A percentile compares a stretch with the other conserved stretches of the same genome.
Evolutionary conservation across 2,888 invertebrate genomes (phyloP).

Genomic region (Drosophila neonasuta): DNA sequence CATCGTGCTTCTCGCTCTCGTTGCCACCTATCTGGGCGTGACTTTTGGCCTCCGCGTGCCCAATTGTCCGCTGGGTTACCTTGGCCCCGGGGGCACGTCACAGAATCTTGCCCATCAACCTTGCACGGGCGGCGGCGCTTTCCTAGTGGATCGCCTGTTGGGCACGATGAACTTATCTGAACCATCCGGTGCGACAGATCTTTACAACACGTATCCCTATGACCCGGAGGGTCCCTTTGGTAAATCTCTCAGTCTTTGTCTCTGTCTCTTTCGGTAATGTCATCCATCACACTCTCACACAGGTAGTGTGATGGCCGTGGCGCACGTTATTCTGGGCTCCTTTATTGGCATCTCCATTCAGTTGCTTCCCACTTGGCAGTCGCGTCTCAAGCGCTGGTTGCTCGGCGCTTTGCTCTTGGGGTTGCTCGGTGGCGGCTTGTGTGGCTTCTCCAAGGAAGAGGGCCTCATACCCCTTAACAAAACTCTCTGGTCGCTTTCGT

Average conservation of each 20-base stretch:
- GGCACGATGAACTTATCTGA: slow-evolving; percentile 86
- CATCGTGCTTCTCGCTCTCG: slow-evolving; percentile 86
- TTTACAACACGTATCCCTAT: slow-evolving; percentile 88
- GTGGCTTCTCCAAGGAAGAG: slow-evolving; percentile 88
- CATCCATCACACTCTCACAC: not conserved
- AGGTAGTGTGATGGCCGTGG: slow-evolving; percentile 90
- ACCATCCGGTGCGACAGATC: slow-evolving; percentile 85
- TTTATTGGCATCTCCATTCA: slow-evolving; percentile 90
- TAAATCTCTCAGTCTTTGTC: slow-evolving; percentile 66
- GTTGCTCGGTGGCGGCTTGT: slow-evolving; percentile 87
- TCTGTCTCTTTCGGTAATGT: no score
- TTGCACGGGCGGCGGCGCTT: slow-evolving; percentile 95
- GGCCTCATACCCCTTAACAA: slow-evolving; percentile 85
- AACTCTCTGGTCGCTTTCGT: slow-evolving; percentile 43
- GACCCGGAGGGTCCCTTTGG: slow-evolving; percentile 97
- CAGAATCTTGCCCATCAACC: slow-evolving; percentile 85
- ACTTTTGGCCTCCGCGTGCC: slow-evolving; percentile 89
- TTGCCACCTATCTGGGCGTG: slow-evolving; percentile 86
- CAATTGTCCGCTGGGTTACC: slow-evolving; percentile 94
- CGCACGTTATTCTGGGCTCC: slow-evolving; percentile 91
- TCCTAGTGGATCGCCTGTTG: slow-evolving; percentile 90
- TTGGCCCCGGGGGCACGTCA: slow-evolving; percentile 95
- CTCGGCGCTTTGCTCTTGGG: slow-evolving; percentile 88
- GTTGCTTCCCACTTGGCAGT: slow-evolving; percentile 84
- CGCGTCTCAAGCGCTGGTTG: slow-evolving; percentile 89